Evolutionary conservation across 2,888 invertebrate genomes (phyloP), one percentile per base, ranked within the genome.

Genomic region (Gerosis bhagava): DNA sequence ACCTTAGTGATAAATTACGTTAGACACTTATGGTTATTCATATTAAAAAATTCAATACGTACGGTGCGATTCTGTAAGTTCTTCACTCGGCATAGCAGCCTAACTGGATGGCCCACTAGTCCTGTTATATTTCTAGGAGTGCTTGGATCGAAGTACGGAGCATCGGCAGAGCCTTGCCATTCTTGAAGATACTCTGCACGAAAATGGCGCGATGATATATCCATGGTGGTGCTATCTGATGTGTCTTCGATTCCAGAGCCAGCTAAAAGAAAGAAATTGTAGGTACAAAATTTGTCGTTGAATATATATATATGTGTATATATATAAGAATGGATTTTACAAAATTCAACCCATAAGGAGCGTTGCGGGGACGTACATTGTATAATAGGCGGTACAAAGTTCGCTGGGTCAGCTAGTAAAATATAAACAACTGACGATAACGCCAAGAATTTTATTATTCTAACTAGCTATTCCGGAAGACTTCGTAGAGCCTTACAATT

Each of bases 41-140:
- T n/a, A n/a, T n/a, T n/a, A n/a, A n/a, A n/a, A n/a, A n/a, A 26
- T 3, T 4, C 6, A 32, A 5, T 19, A 87, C 95, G 93, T 73
- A 96, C 96, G 79, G 96, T 96, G 80, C 96, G 91, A 80, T 96
- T 96, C 64, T 96, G 95, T 52, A 96, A 86, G 81, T 96, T 96
- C 79, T 96, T 96, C 54, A 96, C 96, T 62, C 95, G 91, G 73
- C 96, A 96, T 62, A 95, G 92, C 56, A 96, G 84, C 62, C 93
- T 90, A 13, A 96, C 96, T 13, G 95, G 95, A 67, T 95, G 95
- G 8, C 96, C 96, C 7, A 96, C 96, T 21, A 96, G 89, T 3
- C 96, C 96, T 6, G 96, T 96, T 41, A 96, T 93, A 70, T 96
- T 96, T 49, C 94, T 92, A 43, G 93, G 93, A 47, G 95, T 93